Base-by-base conservation (phyloP, 2,113 vertebrate species). In the Ptilonorhynchus violaceus region DNA sequence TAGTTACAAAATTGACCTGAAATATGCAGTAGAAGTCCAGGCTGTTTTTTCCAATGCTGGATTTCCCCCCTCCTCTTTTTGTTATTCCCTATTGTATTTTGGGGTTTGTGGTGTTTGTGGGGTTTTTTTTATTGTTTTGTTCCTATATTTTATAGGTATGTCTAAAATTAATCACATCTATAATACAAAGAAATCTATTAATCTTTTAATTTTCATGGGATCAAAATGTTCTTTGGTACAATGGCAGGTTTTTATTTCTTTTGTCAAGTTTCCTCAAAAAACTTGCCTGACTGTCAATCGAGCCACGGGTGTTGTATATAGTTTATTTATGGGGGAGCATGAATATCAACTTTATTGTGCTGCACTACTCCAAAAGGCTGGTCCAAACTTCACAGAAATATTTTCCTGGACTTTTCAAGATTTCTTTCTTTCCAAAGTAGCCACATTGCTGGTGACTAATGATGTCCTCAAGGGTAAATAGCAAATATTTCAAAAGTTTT, bases 21-120 rank as follows among this genome's bases (percentile, higher is more conserved):
- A 90, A 82, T 24, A 42, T 4, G 0, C 12, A 82, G 50, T 16
- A 35, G 12, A 88, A 92, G 35, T 24, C 6, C 27, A 14, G 18
- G 15, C 19, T 67, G 30, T n/a, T 63, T 88, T 80, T 74, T 24
- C 4, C 13, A 77, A 5, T 21, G 4, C 44, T n/a, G 0, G 2
- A 3, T 23, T 28, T 6, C 2, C 10, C 3, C 2, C 0, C 7
- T 20, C 9, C 28, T 19, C 20, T 47, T 84, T 87, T 55, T 52
- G 62, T 47, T 50, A 64, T 17, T 60, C 15, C 11, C 4, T 18
- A 18, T 20, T 37, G 2, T 23, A 24, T 58, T 49, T 41, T 3
- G 52, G 27, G 30, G 0, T 0, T 55, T 63, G 4, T 68, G n/a
- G 16, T 25, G 6, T 68, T 60, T 35, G 37, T 9, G 11, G 8